These are phyloP conservation scores for Kuschelorhynchus macadamiae DNA, from an alignment of 2,888 invertebrate genomes.

Conservation along the genomic window DNA sequence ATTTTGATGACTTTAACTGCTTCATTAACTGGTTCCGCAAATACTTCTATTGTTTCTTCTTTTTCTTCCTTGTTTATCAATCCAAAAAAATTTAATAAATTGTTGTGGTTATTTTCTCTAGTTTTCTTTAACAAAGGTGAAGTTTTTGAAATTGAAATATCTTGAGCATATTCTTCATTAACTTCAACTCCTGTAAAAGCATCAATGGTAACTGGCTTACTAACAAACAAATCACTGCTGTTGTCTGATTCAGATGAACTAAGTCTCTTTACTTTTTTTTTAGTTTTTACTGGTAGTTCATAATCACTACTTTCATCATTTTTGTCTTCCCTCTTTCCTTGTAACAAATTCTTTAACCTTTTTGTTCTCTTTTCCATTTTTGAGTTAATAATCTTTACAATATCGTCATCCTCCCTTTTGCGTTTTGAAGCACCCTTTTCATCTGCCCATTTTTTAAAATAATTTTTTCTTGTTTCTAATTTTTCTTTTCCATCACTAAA, in stretches of 20 bases:
- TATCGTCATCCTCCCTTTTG: slow-evolving; percentile 72
- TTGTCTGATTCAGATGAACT: slow-evolving; percentile 41
- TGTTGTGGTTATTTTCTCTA: slow-evolving; percentile 33
- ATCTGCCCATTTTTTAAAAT: slow-evolving; percentile 76
- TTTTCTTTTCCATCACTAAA: slow-evolving; percentile 46
- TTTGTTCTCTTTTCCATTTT: slow-evolving; percentile 76
- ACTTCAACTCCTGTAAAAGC: slow-evolving; percentile 15
- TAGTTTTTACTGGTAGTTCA: neutral
- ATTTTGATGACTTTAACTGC: slow-evolving; percentile 41
- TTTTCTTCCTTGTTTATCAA: slow-evolving; percentile 29
- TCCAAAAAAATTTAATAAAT: slow-evolving; percentile 45
- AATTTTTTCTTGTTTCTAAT: slow-evolving; percentile 69
- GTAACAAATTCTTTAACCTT: slow-evolving; percentile 71
- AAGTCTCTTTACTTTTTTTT: slow-evolving; percentile 27
- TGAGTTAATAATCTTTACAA: slow-evolving; percentile 72
- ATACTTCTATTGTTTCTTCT: slow-evolving; percentile 27
- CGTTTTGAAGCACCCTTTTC: slow-evolving; percentile 75
- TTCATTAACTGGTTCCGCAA: slow-evolving; percentile 6
- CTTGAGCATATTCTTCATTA: slow-evolving; percentile 47
- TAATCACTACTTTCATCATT: neutral
- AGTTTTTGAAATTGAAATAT: slow-evolving; percentile 14
- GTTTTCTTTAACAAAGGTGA: neutral
- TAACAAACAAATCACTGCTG: slow-evolving; percentile 26
- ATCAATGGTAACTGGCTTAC: slow-evolving; percentile 2
- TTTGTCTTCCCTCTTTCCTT: slow-evolving; percentile 31